phyloP scores from a whole-genome alignment of 2,113 vertebrate genomes.

The Ramphastos sulfuratus region DNA sequence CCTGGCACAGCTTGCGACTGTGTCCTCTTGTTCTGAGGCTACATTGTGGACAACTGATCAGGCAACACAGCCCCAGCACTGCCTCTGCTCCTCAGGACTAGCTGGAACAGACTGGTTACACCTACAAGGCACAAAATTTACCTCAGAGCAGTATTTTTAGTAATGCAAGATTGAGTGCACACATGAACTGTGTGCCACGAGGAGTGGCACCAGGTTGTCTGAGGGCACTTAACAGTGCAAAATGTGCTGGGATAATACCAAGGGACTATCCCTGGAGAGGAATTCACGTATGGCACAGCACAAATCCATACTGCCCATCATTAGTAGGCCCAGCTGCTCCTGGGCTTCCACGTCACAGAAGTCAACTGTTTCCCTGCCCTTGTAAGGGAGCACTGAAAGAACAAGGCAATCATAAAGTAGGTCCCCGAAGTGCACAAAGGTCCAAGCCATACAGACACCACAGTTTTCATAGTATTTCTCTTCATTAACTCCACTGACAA shows the following conservation, averaged over 20 bases:
- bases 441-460: neutral
- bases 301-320: neutral
- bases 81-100: neutral
- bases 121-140: neutral
- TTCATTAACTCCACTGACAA: neutral
- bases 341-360: accelerated
- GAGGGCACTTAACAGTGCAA: neutral
- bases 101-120: neutral
- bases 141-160: neutral
- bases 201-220: neutral
- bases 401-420: neutral
- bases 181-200: accelerated
- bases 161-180: accelerated
- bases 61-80: neutral
- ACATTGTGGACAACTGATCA: accelerated
- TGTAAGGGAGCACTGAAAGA: neutral
- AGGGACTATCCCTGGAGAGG: neutral
- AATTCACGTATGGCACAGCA: neutral
- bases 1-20: too few species aligned
- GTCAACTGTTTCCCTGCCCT: neutral
- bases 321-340: neutral
- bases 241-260: neutral
- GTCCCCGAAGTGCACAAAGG: neutral
- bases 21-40: too few species aligned
- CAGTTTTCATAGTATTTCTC: neutral